Evolutionary conservation across 2,797 vertebrate species (phyloP).

Genomic region (Takifugu ocellatus): DNA sequence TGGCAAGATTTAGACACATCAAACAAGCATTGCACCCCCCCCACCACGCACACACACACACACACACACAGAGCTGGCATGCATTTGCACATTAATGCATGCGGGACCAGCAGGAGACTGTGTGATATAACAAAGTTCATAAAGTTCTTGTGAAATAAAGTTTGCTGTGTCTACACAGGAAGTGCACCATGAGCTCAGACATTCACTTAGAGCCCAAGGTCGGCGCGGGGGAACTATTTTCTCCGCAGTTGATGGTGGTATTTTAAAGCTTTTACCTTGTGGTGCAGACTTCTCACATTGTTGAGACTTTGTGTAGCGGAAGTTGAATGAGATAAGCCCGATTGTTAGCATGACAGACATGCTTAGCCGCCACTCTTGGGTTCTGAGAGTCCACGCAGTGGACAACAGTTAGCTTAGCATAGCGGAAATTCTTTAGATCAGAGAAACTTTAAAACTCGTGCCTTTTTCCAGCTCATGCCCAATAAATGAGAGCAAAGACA

Average conservation of each 20-base stretch:
- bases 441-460: too few species aligned
- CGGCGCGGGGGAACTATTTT: slow-evolving; percentile 1
- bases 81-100: background rate
- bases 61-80: background rate
- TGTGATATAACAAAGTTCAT: too few species aligned
- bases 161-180: slow-evolving; percentile 63
- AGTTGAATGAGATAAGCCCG: background rate
- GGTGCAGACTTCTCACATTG: background rate
- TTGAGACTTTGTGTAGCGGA: background rate
- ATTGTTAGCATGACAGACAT: background rate
- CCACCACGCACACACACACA: background rate
- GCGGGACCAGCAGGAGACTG: background rate
- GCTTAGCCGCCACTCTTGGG: too few species aligned
- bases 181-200: slow-evolving; percentile 37
- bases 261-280: background rate
- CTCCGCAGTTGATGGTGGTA: slow-evolving; percentile 12
- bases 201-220: slow-evolving; percentile 49
- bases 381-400: too few species aligned
- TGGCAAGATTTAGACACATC: too few species aligned
- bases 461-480: too few species aligned
- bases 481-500: too few species aligned
- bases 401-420: too few species aligned
- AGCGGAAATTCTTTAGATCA: too few species aligned
- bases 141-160: slow-evolving; percentile 27
- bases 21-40: background rate